Conservation (phyloP, 2,888 invertebrate species). For the Cataglyphis rosenhaueri region DNA sequence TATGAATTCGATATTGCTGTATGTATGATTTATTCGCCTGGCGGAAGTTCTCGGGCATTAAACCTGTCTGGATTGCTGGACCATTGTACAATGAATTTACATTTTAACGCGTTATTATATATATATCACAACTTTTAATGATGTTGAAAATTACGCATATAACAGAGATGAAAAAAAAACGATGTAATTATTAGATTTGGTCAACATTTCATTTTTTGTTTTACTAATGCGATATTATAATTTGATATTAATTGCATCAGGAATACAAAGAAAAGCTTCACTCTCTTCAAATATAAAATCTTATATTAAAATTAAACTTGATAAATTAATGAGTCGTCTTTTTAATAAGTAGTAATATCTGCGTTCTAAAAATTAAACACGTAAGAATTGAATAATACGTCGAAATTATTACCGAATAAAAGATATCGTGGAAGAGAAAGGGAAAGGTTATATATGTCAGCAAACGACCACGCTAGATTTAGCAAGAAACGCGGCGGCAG, state of each 20-base stretch:
- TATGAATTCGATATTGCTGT: slow-evolving; percentile 42
- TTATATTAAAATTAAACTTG: not conserved
- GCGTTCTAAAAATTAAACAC: not conserved
- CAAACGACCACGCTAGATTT: slow-evolving; percentile 18
- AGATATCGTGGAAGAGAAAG: not conserved
- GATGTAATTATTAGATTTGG: slow-evolving; percentile 25
- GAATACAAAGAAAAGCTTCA: not conserved
- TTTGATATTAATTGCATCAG: not conserved
- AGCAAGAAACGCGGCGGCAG: slow-evolving; percentile 33
- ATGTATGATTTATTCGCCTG: slow-evolving; percentile 43
- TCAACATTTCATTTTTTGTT: slow-evolving; percentile 7
- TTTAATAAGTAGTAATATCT: not conserved
- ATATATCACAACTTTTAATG: slow-evolving; percentile 51
- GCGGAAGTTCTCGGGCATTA: slow-evolving; percentile 52
- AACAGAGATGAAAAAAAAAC: not conserved
- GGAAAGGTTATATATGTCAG: not conserved
- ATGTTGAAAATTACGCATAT: slow-evolving; percentile 26
- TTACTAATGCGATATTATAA: slow-evolving; percentile 20
- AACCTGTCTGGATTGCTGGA: slow-evolving; percentile 40
- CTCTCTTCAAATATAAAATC: not conserved
- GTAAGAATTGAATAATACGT: not conserved
- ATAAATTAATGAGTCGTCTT: not conserved
- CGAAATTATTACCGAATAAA: not conserved
- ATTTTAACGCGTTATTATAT: slow-evolving; percentile 47
- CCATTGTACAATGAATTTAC: slow-evolving; percentile 52